Conservation (phyloP, 2,888 invertebrate genomes). For the Lasioglossum morio region DNA sequence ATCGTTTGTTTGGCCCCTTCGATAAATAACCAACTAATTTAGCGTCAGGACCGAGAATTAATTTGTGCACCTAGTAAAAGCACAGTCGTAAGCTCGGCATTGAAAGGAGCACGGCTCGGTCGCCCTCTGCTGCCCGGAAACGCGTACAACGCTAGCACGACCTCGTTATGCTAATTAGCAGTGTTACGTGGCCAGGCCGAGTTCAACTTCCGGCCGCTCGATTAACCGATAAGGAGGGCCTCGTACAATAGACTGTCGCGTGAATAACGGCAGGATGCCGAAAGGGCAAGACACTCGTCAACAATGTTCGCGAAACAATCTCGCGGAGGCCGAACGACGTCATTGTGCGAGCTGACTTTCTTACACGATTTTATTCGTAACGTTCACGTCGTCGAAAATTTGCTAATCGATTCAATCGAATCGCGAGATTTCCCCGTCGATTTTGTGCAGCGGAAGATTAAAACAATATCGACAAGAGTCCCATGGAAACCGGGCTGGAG, state of each 20-base stretch:
- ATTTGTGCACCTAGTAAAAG: neutral
- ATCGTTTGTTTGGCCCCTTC: too few species aligned
- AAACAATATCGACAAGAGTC: neutral
- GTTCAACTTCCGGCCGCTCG: slow-evolving; percentile 55
- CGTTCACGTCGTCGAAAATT: too few species aligned
- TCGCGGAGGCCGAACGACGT: neutral
- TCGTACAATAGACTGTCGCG: slow-evolving; percentile 39
- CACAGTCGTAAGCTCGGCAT: slow-evolving; percentile 27
- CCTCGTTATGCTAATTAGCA: slow-evolving; percentile 67
- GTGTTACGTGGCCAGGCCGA: slow-evolving; percentile 38
- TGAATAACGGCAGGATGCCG: slow-evolving; percentile 21
- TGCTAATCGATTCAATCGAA: neutral
- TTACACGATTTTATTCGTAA: too few species aligned
- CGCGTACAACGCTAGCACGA: slow-evolving; percentile 40
- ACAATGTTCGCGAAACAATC: slow-evolving; percentile 9
- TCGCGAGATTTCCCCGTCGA: neutral
- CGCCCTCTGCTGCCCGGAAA: slow-evolving; percentile 45
- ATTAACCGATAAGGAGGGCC: slow-evolving; percentile 49
- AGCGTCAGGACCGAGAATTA: neutral
- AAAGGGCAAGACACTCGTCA: slow-evolving; percentile 19
- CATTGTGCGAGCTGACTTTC: slow-evolving; percentile 6
- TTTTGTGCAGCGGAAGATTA: neutral
- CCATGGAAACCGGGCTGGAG: neutral
- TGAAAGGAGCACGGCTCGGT: slow-evolving; percentile 18
- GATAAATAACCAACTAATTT: neutral